phyloP scores from a whole-genome alignment of 2,113 vertebrate genomes.

The Sinocyclocheilus maitianheensis region DNA sequence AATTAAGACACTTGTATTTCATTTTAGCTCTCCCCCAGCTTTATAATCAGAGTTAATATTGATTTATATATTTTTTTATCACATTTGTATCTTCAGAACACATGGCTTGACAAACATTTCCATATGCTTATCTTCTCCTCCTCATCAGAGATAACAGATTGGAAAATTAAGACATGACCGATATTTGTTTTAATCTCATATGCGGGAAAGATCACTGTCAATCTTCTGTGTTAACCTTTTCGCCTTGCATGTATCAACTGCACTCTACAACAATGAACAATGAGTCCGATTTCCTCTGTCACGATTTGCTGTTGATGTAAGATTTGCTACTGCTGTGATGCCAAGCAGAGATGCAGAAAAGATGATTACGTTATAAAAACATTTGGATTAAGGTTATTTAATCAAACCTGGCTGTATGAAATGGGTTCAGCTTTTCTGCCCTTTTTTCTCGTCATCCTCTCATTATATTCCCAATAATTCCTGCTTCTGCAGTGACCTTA shows the following conservation, averaged over 20 bases:
- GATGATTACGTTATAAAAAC: constrained; percentile 1
- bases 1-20: background rate
- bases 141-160: constrained; percentile 17
- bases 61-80: background rate
- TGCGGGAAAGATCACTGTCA: constrained; percentile 31
- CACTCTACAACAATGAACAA: background rate
- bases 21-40: background rate
- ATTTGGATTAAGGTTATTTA: constrained; percentile 25
- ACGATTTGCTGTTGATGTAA: constrained; percentile 28
- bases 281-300: background rate
- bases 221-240: constrained; percentile 35
- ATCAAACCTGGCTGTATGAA: background rate
- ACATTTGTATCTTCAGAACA: constrained; percentile 16
- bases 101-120: constrained; percentile 17
- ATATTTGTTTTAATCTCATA: constrained; percentile 2
- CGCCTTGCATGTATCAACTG: background rate
- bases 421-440: background rate
- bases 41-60: constrained; percentile 14
- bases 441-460: background rate
- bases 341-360: background rate
- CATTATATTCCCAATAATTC: constrained; percentile 18
- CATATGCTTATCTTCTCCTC: constrained; percentile 22
- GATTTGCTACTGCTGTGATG: constrained; percentile 15
- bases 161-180: constrained; percentile 25
- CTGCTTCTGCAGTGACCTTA: constrained; percentile 5